Evolutionary conservation across 2,888 invertebrate genomes (phyloP), one percentile per base, ranked within the genome.

Genomic region (Masnerella sp.): DNA sequence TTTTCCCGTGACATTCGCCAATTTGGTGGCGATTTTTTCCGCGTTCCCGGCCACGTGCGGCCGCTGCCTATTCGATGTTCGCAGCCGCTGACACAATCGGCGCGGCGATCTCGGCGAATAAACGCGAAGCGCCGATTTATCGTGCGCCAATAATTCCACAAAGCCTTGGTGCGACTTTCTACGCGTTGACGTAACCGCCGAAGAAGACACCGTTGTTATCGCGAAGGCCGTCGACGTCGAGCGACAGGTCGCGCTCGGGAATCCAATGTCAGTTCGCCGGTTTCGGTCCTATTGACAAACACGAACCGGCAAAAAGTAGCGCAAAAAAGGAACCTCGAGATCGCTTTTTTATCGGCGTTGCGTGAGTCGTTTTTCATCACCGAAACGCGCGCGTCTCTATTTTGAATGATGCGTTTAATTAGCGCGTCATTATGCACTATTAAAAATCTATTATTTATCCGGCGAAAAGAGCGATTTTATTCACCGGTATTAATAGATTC

Each of bases 131-230:
- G 64, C 54, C 68, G 71, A 75, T 71, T 64, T 64, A 72, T 72
- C 49, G 45, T 47, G 36, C 51, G 45, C 56, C 12, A 72, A 75
- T 70, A 75, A 61, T 69, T 75, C 52, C 51, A 51, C 47, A 64
- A 59, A 62, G 49, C 72, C 70, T 70, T 76, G 74, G 54, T 74
- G 51, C 61, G 32, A 75, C 80, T 79, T 79, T 79, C 79, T 79
- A 78, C 58, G 22, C 43, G 70, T 67, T 74, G 79, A 79, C 70
- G 77, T 70, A 75, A 61, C 43, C 61, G 25, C 56, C 61, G 52
- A 62, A 77, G 76, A 73, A 73, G 72, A 62, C 61, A 32, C 59
- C 52, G 51, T 17, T 22, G 72, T 54, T 65, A 61, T 49, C 65
- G 61, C 43, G 54, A 54, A 72, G 72, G 72, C 65, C 72, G 49